A percentile compares a stretch with the other conserved stretches of the same genome.
phyloP scores from a whole-genome alignment of 2,888 invertebrate genomes.

The Ctena decussata region DNA sequence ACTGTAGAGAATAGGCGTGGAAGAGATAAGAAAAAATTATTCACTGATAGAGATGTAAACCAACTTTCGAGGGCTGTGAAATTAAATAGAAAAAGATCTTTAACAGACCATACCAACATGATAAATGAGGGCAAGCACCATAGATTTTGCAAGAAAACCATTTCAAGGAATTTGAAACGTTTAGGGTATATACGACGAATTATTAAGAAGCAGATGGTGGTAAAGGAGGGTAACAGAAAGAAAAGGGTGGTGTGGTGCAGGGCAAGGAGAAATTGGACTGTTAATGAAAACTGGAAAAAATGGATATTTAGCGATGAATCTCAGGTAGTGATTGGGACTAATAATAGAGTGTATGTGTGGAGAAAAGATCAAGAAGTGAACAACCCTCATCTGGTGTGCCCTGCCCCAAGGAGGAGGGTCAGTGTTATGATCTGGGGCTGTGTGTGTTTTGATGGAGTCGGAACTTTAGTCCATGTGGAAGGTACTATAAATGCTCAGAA shows the following conservation, averaged over 20 bases:
- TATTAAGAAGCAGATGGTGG: constrained; percentile 28
- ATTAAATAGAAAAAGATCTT: constrained; percentile 7
- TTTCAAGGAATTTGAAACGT: background rate
- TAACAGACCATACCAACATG: background rate
- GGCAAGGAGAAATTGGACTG: constrained; percentile 27
- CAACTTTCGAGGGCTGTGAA: constrained; percentile 15
- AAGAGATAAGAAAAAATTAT: constrained; percentile 19
- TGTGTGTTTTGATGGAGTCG: constrained; percentile 6
- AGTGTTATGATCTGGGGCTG: constrained; percentile 11
- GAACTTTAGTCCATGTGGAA: constrained; percentile 23
- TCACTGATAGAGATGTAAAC: constrained; percentile 17
- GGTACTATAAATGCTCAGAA: constrained; percentile 10
- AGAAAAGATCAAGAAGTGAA: constrained; percentile 28
- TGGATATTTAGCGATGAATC: constrained; percentile 33
- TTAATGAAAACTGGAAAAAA: constrained; percentile 14
- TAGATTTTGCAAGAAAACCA: constrained; percentile 5
- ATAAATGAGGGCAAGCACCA: constrained; percentile 14
- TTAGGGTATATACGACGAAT: constrained; percentile 16
- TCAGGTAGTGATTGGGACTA: constrained; percentile 11
- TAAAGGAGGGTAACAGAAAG: constrained; percentile 15
- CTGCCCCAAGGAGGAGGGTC: background rate
- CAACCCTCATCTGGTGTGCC: constrained; percentile 13
- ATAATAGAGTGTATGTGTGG: constrained; percentile 18
- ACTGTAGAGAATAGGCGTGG: constrained; percentile 22
- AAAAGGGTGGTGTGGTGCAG: background rate